Conservation (phyloP, 2,888 invertebrate genomes). For the Meganola albula region DNA sequence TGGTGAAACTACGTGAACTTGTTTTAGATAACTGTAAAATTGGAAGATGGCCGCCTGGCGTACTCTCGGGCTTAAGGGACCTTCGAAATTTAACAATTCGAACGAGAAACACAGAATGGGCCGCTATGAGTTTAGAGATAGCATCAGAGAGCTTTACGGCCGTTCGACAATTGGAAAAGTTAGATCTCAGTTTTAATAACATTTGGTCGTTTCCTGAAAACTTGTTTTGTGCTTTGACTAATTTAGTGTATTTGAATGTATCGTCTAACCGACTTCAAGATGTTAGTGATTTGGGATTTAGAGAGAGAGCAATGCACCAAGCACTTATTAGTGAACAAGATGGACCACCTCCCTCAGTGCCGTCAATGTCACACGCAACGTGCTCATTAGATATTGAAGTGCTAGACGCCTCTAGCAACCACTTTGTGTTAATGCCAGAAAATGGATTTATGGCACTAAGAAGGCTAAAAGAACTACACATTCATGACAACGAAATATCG, state of each 20-base stretch:
- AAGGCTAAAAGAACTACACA: conserved; percentile 86
- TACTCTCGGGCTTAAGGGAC: conserved; percentile 87
- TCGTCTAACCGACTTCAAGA: conserved; percentile 93
- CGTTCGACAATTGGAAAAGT: conserved; percentile 86
- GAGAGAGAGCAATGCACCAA: conserved; percentile 83
- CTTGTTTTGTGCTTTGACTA: conserved; percentile 89
- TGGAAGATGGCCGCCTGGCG: conserved; percentile 87
- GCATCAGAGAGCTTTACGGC: conserved; percentile 86
- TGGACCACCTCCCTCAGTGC: conserved; percentile 55
- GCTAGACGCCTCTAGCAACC: conserved; percentile 90
- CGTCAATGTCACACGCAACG: conserved; percentile 65
- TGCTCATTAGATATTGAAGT: conserved; percentile 90
- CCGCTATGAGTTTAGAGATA: conserved; percentile 89
- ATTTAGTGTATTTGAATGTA: conserved; percentile 88
- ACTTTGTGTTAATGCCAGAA: conserved; percentile 88
- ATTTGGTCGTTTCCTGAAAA: conserved; percentile 93
- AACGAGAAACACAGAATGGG: conserved; percentile 91
- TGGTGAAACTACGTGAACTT: conserved; percentile 87
- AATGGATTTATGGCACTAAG: conserved; percentile 89
- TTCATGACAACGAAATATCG: conserved; percentile 93
- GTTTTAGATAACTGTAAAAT: conserved; percentile 92
- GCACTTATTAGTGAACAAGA: conserved; percentile 81
- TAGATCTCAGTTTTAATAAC: conserved; percentile 92
- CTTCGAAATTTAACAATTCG: conserved; percentile 90
- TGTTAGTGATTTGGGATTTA: conserved; percentile 90